Base-by-base conservation (phyloP, 2,888 invertebrate species). In the Ichneumon xanthorius region DNA sequence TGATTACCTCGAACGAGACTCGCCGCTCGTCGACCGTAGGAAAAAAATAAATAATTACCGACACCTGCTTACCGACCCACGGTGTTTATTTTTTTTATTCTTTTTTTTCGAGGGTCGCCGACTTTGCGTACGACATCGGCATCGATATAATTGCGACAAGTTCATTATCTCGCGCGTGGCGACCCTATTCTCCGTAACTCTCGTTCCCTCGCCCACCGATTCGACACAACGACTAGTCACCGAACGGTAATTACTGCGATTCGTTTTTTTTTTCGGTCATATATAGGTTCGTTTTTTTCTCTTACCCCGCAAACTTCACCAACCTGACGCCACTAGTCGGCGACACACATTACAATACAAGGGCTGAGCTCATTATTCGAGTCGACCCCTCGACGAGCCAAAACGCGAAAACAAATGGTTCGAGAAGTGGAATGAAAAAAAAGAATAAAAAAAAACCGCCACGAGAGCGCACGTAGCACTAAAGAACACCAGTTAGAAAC, bases 401-500 rank as follows among this genome's bases (percentile, higher is more conserved):
- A 26, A 67, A 63, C 55, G 82, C 77, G 70, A 65, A 84, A 81
- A 87, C 78, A 84, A 81, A 82, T 63, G 78, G 80, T 48, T 53
- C 37, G 78, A 80, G 67, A 85, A 80, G 76, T 77, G 76, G 71
- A 84, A 70, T 63, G 50, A 68, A 61, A 61, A 70, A 73, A 76
- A 82, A 67, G 16, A 77, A 80, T 72, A 78, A 67, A 79, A 67
- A 84, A 84, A 82, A 80, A 85, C 68, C n/a, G 50, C 58, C 77
- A 78, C 40, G 40, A 63, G 70, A 55, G 53, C 22, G 14, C 58
- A 85, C 72, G 81, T 22, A 26, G 26, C 6, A 4, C 45, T 33
- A n/a, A 50, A 76, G 33, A 80, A 84, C 84, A 80, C 82, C 85
- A 85, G 67, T 89, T 89, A 88, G 85, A 91, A 89, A 89, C 86